These are phyloP conservation scores for Decapterus maruadsi DNA, from an alignment of 2,797 vertebrate species.

Conservation along the genomic window DNA sequence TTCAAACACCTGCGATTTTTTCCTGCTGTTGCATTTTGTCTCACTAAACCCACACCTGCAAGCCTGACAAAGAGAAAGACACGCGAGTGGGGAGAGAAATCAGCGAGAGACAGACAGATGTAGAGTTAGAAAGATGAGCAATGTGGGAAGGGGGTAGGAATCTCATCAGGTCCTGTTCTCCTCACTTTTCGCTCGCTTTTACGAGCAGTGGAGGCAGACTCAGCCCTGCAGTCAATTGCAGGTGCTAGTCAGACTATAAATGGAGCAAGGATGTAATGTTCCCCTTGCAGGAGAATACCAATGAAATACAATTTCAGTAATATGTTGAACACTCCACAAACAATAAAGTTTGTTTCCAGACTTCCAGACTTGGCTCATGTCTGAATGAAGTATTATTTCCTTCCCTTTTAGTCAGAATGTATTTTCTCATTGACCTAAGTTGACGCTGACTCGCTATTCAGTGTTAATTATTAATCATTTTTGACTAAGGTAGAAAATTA, in stretches of 20 bases:
- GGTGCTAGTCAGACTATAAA: constrained; percentile 65
- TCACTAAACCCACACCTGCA: constrained; percentile 52
- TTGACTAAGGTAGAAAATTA: no score
- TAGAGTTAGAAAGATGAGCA: constrained; percentile 41
- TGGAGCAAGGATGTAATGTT: constrained; percentile 52
- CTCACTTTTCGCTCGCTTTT: constrained; percentile 39
- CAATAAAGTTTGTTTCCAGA: constrained; percentile 22
- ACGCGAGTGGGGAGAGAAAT: constrained; percentile 20
- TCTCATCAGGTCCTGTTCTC: constrained; percentile 47
- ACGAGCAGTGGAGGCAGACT: constrained; percentile 39
- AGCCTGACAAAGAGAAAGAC: constrained; percentile 20
- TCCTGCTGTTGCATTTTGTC: constrained; percentile 57
- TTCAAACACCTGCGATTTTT: constrained; percentile 50
- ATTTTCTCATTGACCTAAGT: background rate
- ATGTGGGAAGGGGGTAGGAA: constrained; percentile 40
- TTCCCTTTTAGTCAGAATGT: background rate
- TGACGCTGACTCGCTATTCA: background rate
- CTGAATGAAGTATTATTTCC: background rate
- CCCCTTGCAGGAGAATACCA: constrained; percentile 58
- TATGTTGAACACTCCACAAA: constrained; percentile 34
- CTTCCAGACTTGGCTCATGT: constrained; percentile 6
- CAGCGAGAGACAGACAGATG: constrained; percentile 25
- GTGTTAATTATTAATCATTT: no score
- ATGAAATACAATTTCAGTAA: constrained; percentile 49
- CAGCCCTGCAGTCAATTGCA: constrained; percentile 58